Evolutionary conservation across 92 coral and sea anemone species (phyloP).

Genomic region (Virgularia gustaviana): DNA sequence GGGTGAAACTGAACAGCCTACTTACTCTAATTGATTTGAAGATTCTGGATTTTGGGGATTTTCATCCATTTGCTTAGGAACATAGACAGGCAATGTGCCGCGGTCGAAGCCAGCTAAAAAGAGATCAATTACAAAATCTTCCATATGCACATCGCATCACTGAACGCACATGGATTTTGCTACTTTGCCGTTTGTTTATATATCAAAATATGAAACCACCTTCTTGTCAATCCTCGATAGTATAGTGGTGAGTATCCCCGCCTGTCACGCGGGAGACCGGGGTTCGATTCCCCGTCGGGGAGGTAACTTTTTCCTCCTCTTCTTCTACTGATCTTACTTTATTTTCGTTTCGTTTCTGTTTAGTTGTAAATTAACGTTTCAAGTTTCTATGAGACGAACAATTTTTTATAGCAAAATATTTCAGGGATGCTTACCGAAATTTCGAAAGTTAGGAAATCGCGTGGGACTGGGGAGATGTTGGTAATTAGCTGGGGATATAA

Average conservation of each 20-base stretch:
- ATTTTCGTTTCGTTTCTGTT: background rate
- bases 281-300: slow-evolving; percentile 46
- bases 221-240: slow-evolving; percentile 10
- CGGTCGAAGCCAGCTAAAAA: background rate
- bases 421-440: too few species aligned
- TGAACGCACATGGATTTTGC: background rate
- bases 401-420: too few species aligned
- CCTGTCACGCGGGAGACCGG: slow-evolving; percentile 48
- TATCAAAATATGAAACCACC: background rate
- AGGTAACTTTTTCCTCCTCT: background rate
- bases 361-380: background rate
- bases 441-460: too few species aligned
- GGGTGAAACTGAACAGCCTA: background rate
- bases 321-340: background rate
- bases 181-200: background rate
- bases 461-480: too few species aligned
- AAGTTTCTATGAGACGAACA: too few species aligned
- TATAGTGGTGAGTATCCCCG: slow-evolving; percentile 48
- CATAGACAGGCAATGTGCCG: slow-evolving; percentile 4
- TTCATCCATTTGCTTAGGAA: slow-evolving; percentile 29
- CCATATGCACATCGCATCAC: background rate
- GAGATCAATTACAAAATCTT: background rate
- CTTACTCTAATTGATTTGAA: slow-evolving; percentile 15
- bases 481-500: too few species aligned
- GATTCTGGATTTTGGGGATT: slow-evolving; percentile 3